Base-by-base conservation (phyloP, 1,140 invertebrate species). In the Halesus radiatus region DNA sequence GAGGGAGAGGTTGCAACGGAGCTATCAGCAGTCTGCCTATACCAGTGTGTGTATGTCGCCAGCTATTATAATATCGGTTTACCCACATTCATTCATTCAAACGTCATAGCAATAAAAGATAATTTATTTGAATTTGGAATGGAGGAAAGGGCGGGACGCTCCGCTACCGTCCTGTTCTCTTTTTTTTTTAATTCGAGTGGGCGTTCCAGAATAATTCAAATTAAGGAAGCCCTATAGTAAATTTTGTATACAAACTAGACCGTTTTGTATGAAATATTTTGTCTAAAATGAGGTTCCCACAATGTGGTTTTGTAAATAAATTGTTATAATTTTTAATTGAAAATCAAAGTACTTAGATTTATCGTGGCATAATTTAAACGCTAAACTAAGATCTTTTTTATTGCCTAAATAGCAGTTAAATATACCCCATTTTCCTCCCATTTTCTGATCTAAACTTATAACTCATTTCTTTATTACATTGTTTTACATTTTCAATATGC, bases 91-190 rank as follows among this genome's bases (percentile, higher is more conserved):
- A 80, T 83, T 83, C 75, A 80, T 83, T 80, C 81, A 76, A 76
- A 76, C 80, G 81, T 83, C 81, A 79, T 60, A 56, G 76, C 76
- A 80, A 83, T 83, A 83, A 83, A 83, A 80, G 78, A 80, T 83
- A 80, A 83, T 83, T 83, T 83, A 83, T 83, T 76, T 80, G 79
- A 54, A 54, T 74, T 74, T 80, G 20, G 29, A 23, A 74, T 78
- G 18, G 78, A 58, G 64, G 76, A 37, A 64, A 66, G 22, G 68
- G 66, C 77, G 66, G 26, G 56, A 18, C 64, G n/a, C 23, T 54
- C 62, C 60, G 60, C 60, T 20, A 32, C 76, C 37, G 70, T n/a
- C 52, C 50, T 74, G 70, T 54, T 45, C 1, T 29, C n/a, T 26
- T 62, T 29, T 50, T 45, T 29, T 3, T 3, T 45, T 13, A 13